Evolutionary conservation across 2,113 vertebrate genomes (phyloP).

Genomic region (Sinocyclocheilus grahami): DNA sequence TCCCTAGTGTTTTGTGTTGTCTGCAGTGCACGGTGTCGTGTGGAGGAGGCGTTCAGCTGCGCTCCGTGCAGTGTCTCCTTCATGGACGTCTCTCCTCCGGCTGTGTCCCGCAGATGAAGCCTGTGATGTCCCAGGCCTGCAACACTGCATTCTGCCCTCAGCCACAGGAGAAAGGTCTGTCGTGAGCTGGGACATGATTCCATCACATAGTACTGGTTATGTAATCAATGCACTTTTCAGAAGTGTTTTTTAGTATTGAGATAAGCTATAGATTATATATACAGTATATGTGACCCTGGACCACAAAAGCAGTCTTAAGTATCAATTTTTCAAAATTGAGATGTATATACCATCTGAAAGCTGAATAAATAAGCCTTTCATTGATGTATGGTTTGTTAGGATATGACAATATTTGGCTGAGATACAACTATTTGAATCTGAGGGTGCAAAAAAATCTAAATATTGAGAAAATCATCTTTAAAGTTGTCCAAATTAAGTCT

Average conservation of each 20-base stretch:
- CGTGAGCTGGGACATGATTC: neutral
- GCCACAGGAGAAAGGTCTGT: conserved; percentile 78
- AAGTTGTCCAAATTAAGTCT: no score
- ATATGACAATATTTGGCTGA: no score
- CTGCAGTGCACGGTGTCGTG: conserved; percentile 84
- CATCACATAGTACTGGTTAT: neutral
- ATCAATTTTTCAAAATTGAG: no score
- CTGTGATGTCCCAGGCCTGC: conserved; percentile 78
- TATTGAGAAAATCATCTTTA: no score
- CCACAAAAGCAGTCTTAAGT: no score
- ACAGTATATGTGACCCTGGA: no score
- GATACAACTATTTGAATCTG: no score
- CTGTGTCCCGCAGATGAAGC: conserved; percentile 76
- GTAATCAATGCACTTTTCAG: neutral
- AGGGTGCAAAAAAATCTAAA: no score
- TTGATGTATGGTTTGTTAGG: no score
- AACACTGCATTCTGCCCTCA: conserved; percentile 84
- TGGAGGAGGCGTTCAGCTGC: conserved; percentile 83
- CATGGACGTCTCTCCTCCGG: conserved; percentile 69
- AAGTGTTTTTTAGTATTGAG: neutral
- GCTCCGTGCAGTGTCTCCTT: conserved; percentile 79
- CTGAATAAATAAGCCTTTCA: no score
- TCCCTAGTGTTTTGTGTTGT: conserved; percentile 13
- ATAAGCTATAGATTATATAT: no score
- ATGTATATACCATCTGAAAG: no score